Evolutionary conservation across 2,113 vertebrate species (phyloP), one percentile per base, ranked within the genome.

Genomic region (Callopanchax toddi): DNA sequence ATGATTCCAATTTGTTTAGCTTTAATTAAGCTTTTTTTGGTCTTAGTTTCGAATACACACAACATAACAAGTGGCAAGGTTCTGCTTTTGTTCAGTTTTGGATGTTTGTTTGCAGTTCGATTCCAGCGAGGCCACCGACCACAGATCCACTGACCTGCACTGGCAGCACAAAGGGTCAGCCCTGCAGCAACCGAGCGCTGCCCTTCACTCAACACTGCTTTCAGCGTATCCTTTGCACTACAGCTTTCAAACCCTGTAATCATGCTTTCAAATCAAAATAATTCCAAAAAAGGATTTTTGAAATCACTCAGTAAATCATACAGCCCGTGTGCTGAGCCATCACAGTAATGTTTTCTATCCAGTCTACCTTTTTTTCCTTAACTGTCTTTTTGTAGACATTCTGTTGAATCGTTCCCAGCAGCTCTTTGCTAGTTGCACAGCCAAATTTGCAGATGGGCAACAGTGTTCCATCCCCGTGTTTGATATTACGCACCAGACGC

Each of bases 381-480:
- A 98, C 80, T 62, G 67, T 75, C 11, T 75, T 60, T 55, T 10
- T n/a, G 44, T 63, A 99, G 97, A 99, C 92, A 97, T 99, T 91
- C 93, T 99, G 82, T 81, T 94, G 91, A 99, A 96, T 83, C 95
- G 93, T 87, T 98, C 96, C 55, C 97, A 99, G 93, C 97, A 98
- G 91, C 97, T 99, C 74, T 99, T 99, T 89, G 96, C 96, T 57
- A 99, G 97, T 83, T 99, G 97, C 86, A 99, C 97, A 5, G 97
- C 97, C 91, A 97, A 93, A 92, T 99, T 99, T 82, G 97, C 97
- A 7, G 97, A 99, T 55, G 97, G 97, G 58, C 97, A 99, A 66
- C 97, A 98, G 89, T 99, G 97, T 79, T 96, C 96, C 55, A 93
- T 99, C 88, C 97, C 97, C 8, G 97, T 99, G 82, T 99, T 99